Base-by-base conservation (phyloP, 2,797 vertebrate species). In the Falco cherrug region DNA sequence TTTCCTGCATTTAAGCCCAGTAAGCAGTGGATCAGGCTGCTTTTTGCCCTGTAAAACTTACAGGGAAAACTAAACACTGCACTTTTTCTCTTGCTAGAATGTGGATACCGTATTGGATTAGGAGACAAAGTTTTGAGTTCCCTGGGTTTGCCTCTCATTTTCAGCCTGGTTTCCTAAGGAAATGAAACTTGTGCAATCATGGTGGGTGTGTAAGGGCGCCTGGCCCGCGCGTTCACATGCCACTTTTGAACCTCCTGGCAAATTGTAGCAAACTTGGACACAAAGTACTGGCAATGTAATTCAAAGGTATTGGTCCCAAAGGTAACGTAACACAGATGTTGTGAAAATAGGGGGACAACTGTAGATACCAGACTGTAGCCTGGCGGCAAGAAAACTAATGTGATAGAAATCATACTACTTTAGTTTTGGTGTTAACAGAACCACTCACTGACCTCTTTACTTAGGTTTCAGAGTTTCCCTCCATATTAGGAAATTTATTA, bases 131-230 rank as follows among this genome's bases (percentile, higher is more conserved):
- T n/a, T 92, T 50, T 80, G 18, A 61, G 20, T 70, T 87, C 37
- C 81, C 48, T 79, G 53, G 11, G 48, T 87, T 87, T 85, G 48
- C 74, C 68, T 75, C 35, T 59, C 45, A 33, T 65, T 93, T 96
- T 89, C 60, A 61, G 53, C 25, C 64, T 47, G 20, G 37, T 71
- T 94, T 93, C 81, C 81, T 80, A 89, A 89, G 90, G 96, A 97
- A 97, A 89, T 50, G 87, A 94, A 95, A 95, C 75, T 87, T 92
- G 51, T 74, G 95, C 84, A 95, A 83, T 85, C 53, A 60, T 0
- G 0, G 8, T 31, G 75, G 51, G 48, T 3, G 43, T 25, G 48
- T 64, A 82, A 33, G 60, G 22, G 35, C 63, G 64, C 31, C 64
- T 47, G 35, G 35, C 35, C 24, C n/a, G 12, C 5, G 3, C 29